Evolutionary conservation across 2,888 invertebrate species (phyloP), one percentile per base, ranked within the genome.

Genomic region (Diplazon laetatorius): DNA sequence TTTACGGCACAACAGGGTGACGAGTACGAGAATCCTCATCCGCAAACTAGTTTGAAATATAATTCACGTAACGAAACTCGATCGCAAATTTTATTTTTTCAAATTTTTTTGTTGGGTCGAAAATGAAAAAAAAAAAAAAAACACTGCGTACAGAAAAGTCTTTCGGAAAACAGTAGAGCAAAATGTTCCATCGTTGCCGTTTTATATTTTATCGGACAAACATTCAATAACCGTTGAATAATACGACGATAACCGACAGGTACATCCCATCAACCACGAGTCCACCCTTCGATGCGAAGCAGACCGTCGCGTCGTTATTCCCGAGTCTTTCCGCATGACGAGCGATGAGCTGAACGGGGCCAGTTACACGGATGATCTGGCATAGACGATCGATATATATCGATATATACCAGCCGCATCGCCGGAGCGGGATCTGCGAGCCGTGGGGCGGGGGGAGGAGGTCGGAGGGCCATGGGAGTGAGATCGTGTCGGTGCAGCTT

Each of bases 331-430:
- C 68, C 72, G 77, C 72, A 78, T 82, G 80, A 68, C 65, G 70
- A 74, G 76, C 79, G 73, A 80, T 73, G 60, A 81, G 55, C 73
- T 70, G 76, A 86, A 85, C 81, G 83, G 84, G 79, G 80, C 81
- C 82, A 80, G 81, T 84, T 80, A 82, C 69, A 84, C 80, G 82
- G 80, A 79, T 83, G 85, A 85, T 85, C 83, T 82, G 83, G 74
- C 79, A 80, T 74, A 82, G 75, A 83, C 76, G 82, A 81, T 83
- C 85, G 78, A 82, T 84, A n/a, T n/a, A n/a, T n/a, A n/a, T n/a
- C n/a, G n/a, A n/a, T n/a, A n/a, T n/a, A n/a, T n/a, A 80, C 74
- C 80, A 77, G 76, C 65, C 74, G 70, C 74, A 30, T 74, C 65
- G 55, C 0, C 70, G 30, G 57, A 78, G 52, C 60, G 55, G 50